Base-by-base conservation (phyloP, 2,113 vertebrate genomes). In the Eublepharis macularius region DNA sequence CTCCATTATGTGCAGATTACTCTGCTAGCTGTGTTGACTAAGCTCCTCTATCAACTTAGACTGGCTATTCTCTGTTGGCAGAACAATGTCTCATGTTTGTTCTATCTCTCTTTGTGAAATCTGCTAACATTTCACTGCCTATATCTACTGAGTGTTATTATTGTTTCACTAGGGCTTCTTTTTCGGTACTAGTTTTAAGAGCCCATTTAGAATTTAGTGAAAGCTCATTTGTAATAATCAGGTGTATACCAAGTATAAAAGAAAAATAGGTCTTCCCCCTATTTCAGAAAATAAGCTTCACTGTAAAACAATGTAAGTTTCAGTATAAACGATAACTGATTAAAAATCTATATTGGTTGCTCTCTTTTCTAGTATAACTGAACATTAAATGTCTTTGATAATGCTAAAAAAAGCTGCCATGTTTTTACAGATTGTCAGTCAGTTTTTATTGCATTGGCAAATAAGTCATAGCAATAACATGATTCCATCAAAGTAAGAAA, bases 141-240 rank as follows among this genome's bases (percentile, higher is more conserved):
- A 26, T 17, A 74, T 68, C 1, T 82, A 76, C 32, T 87, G 86
- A 93, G 90, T 72, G 45, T 70, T 78, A 85, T 84, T 87, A 86
- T 82, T 87, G 81, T 86, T 80, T 76, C 3, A 6, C 60, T 86
- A 89, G 57, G 84, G 73, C 47, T 81, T 84, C 81, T 76, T 68
- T 49, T 85, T 43, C 36, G 16, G 76, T 88, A 51, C 66, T 88
- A 83, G 82, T 76, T 57, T 60, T 36, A 77, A 86, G 78, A 81
- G 79, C 26, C 80, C 17, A 72, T 70, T 86, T 92, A 80, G 78
- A 84, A 88, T 82, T 72, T 51, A 90, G 85, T 82, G 84, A 36
- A 89, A 86, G 54, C 82, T 84, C 65, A 84, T 89, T 87, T 93
- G 68, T 87, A 47, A 69, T 45, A 75, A 90, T 80, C 75, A 90